Conservation (phyloP, 2,797 vertebrate genomes). For the Micropoecilia bifurca region DNA sequence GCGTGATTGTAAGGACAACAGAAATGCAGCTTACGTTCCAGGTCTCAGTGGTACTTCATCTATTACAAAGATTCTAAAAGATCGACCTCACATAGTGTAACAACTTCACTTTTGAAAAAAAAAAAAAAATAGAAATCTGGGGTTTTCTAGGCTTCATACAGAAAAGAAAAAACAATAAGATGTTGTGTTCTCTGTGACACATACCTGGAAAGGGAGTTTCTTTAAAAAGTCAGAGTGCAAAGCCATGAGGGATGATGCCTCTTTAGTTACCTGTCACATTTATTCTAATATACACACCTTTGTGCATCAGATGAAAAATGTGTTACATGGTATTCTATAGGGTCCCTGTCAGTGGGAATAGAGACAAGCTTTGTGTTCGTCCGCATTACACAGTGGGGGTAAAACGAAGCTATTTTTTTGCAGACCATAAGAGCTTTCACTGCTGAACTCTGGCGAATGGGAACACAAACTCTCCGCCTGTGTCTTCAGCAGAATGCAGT, state of each 20-base stretch:
- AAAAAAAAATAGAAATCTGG: not conserved
- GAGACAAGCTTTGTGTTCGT: not conserved
- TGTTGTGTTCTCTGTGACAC: no score
- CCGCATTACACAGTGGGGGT: not conserved
- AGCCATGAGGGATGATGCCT: not conserved
- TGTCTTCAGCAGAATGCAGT: conserved; percentile 30
- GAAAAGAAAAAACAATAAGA: not conserved
- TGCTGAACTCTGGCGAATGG: not conserved
- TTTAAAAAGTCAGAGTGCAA: not conserved
- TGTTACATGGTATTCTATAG: not conserved
- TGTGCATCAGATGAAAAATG: not conserved
- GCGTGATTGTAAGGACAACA: no score
- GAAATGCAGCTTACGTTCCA: no score
- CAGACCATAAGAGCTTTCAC: not conserved
- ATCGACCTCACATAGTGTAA: not conserved
- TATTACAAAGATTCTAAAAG: no score
- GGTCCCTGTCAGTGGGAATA: not conserved
- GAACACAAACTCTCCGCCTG: conserved; percentile 9
- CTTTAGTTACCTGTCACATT: not conserved
- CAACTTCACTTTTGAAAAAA: not conserved
- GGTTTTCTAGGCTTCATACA: not conserved
- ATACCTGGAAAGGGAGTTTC: not conserved
- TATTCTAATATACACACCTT: not conserved
- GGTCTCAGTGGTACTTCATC: no score
- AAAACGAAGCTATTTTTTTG: not conserved